A percentile compares a stretch with the other conserved stretches of the same genome.
These are phyloP conservation scores for Numenius arquata DNA, from an alignment of 2,113 vertebrate genomes.

Conservation along the genomic window DNA sequence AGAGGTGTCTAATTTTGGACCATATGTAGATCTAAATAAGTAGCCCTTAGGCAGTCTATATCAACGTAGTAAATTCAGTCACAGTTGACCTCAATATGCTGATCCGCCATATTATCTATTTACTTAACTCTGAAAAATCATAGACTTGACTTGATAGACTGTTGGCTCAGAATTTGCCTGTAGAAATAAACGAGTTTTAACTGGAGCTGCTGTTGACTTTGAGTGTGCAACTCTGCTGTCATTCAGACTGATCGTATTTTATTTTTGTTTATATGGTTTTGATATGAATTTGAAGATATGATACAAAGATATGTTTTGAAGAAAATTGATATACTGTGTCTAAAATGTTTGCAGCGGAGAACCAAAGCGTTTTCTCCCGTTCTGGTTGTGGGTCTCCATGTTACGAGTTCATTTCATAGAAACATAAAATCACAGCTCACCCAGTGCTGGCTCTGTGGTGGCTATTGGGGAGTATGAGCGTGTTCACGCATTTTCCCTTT, in stretches of 20 bases:
- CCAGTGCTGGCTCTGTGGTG: background rate
- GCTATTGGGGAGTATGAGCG: background rate
- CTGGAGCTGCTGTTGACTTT: background rate
- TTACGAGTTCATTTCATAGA: background rate
- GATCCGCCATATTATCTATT: background rate
- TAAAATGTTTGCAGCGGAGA: background rate
- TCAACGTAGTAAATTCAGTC: background rate
- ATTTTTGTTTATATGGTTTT: background rate
- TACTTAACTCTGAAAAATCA: background rate
- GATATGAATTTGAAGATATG: background rate
- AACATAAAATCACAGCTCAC: background rate
- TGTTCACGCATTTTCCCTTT: background rate
- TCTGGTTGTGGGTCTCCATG: background rate
- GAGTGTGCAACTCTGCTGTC: background rate
- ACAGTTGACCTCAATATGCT: background rate
- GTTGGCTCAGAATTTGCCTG: background rate
- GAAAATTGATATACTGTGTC: background rate
- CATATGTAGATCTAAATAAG: background rate
- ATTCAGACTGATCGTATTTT: background rate
- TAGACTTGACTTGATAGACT: background rate
- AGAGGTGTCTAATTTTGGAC: background rate
- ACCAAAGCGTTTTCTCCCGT: background rate
- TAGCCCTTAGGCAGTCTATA: background rate
- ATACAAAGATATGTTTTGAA: background rate
- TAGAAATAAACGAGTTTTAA: background rate